These are phyloP conservation scores for Molothrus aeneus DNA, from an alignment of 2,797 vertebrate genomes.

Conservation along the genomic window DNA sequence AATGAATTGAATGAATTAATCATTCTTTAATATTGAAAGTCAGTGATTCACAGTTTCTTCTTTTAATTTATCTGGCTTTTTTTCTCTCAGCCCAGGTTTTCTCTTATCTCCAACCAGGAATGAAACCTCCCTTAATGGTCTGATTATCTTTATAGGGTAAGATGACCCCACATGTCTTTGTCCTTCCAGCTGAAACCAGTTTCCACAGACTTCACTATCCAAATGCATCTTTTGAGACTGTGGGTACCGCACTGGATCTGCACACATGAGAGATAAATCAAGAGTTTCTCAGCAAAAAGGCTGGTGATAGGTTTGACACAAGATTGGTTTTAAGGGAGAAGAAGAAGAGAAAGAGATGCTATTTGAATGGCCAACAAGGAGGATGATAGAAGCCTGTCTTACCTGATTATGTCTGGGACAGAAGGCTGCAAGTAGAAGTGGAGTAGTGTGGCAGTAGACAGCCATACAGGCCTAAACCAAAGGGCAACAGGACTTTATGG, in stretches of 20 bases:
- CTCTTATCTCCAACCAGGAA: background rate
- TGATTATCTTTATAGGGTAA: background rate
- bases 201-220: background rate
- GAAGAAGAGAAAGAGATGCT: background rate
- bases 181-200: background rate
- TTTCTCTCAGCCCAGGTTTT: background rate
- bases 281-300: background rate
- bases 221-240: background rate
- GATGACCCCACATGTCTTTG: background rate
- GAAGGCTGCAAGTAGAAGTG: background rate
- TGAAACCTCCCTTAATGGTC: background rate
- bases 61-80: background rate
- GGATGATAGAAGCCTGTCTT: background rate
- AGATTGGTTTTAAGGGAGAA: background rate
- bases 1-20: background rate
- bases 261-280: background rate
- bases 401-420: background rate
- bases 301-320: background rate
- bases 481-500: fast-evolving
- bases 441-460: background rate
- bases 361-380: background rate
- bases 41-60: background rate
- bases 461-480: background rate
- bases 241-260: background rate
- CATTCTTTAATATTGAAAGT: background rate